Percentiles rank a stretch among this genome's conserved stretches.
These are phyloP conservation scores for Chloroceryle aenea DNA, from an alignment of 2,113 vertebrate species.

Conservation along the genomic window DNA sequence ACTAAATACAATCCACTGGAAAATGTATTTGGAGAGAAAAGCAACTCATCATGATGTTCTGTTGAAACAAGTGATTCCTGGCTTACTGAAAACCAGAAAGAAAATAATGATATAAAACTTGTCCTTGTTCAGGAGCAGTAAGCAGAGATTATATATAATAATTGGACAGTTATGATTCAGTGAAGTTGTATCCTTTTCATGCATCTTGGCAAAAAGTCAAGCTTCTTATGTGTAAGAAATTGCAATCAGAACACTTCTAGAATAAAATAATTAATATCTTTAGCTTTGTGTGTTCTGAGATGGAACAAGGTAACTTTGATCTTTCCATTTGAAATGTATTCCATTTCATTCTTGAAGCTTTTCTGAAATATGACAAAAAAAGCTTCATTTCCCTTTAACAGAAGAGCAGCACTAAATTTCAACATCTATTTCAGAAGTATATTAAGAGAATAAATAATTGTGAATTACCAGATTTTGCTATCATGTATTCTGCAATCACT, in stretches of 20 bases:
- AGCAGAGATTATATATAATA: conserved; percentile 50
- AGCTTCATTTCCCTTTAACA: conserved; percentile 5
- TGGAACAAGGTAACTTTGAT: background rate
- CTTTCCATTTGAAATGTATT: conserved; percentile 25
- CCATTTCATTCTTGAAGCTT: background rate
- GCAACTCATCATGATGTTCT: background rate
- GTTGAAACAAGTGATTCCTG: conserved; percentile 26
- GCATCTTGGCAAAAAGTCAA: conserved; percentile 25
- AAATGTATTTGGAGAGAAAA: background rate
- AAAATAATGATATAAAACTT: conserved; percentile 49
- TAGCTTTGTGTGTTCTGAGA: background rate
- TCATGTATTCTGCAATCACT: background rate
- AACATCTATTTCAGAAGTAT: background rate
- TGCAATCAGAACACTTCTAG: background rate
- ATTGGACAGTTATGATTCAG: conserved; percentile 53
- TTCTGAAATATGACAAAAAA: conserved; percentile 20
- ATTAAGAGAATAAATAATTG: conserved; percentile 20
- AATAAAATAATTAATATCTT: background rate
- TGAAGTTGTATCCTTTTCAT: background rate
- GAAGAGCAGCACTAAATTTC: background rate
- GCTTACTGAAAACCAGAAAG: conserved; percentile 27
- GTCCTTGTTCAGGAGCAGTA: conserved; percentile 20
- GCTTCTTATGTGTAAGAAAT: background rate
- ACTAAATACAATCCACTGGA: background rate
- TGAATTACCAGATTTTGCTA: background rate